Percentiles rank a stretch among this genome's conserved stretches.
phyloP scores from a whole-genome alignment of 2,113 vertebrate genomes.

The Saccopteryx leptura region DNA sequence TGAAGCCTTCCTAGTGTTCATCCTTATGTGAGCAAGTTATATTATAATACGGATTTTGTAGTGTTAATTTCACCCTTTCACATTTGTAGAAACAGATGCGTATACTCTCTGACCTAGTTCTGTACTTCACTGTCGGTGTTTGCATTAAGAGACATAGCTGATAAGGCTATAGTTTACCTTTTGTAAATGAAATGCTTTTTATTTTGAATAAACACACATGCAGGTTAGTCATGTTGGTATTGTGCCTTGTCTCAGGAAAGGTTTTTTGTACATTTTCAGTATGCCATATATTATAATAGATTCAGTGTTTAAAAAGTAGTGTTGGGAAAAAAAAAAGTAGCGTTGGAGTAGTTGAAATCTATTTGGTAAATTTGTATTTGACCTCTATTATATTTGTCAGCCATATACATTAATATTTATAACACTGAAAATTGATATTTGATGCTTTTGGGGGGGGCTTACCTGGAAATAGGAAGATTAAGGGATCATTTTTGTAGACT shows the following conservation, averaged over 20 bases:
- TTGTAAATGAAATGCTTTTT: conserved; percentile 71
- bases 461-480: conserved; percentile 43
- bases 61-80: conserved; percentile 36
- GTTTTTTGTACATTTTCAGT: conserved; percentile 54
- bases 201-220: conserved; percentile 63
- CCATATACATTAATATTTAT: conserved; percentile 5
- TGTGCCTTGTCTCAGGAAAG: conserved; percentile 47
- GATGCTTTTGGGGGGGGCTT: conserved; percentile 13
- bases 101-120: conserved; percentile 44
- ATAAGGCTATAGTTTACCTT: conserved; percentile 65
- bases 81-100: conserved; percentile 47
- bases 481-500: conserved; percentile 51
- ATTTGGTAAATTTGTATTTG: conserved; percentile 61
- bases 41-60: conserved; percentile 53
- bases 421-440: conserved; percentile 31
- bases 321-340: conserved; percentile 26
- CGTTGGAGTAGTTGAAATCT: conserved; percentile 47
- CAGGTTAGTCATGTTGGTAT: conserved; percentile 54
- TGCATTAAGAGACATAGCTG: conserved; percentile 62
- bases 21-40: conserved; percentile 54
- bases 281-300: conserved; percentile 47
- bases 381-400: conserved; percentile 5
- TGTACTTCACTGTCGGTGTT: conserved; percentile 64
- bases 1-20: conserved; percentile 32
- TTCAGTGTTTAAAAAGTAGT: conserved; percentile 56